Conservation (phyloP, 2,888 invertebrate genomes). For the Harpagoxenus sublaevis region DNA sequence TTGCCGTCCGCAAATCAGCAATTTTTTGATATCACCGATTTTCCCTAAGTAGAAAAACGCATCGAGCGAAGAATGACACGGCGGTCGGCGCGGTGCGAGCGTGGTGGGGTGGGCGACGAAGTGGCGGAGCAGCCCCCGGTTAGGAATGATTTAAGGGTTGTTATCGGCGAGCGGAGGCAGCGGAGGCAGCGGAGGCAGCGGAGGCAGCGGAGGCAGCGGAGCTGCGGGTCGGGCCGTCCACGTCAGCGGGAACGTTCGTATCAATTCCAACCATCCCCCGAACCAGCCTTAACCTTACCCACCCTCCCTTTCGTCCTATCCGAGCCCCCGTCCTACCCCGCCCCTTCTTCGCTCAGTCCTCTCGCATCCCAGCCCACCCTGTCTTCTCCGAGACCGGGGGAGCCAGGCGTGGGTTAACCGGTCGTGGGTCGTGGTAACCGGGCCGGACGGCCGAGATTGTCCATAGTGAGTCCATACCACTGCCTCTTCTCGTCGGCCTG, state of each 20-base stretch:
- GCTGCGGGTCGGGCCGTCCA: constrained; percentile 72
- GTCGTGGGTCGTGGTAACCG: constrained; percentile 6
- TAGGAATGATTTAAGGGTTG: constrained; percentile 80
- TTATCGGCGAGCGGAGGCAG: constrained; percentile 74
- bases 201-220: constrained; percentile 44
- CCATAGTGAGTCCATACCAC: constrained; percentile 21
- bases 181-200: constrained; percentile 50
- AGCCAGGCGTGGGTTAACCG: constrained; percentile 35
- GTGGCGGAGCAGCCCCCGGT: constrained; percentile 18
- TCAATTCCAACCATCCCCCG: constrained; percentile 71
- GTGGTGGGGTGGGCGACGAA: background rate
- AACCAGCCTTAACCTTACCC: constrained; percentile 50
- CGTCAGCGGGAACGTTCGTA: constrained; percentile 78
- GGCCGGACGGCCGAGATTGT: constrained; percentile 48
- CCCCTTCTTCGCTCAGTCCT: background rate
- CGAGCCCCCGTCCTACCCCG: background rate
- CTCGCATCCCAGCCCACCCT: background rate
- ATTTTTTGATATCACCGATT: constrained; percentile 46
- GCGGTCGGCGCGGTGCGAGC: background rate
- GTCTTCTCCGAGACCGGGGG: constrained; percentile 9
- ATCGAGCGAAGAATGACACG: constrained; percentile 47
- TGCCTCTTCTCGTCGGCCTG: constrained; percentile 39
- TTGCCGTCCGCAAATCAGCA: constrained; percentile 39
- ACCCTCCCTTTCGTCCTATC: background rate
- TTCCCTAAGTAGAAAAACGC: constrained; percentile 55